A percentile compares a stretch with the other conserved stretches of the same genome.
phyloP scores from a whole-genome alignment of 2,888 invertebrate genomes.

The Drosophila niveifrons region DNA sequence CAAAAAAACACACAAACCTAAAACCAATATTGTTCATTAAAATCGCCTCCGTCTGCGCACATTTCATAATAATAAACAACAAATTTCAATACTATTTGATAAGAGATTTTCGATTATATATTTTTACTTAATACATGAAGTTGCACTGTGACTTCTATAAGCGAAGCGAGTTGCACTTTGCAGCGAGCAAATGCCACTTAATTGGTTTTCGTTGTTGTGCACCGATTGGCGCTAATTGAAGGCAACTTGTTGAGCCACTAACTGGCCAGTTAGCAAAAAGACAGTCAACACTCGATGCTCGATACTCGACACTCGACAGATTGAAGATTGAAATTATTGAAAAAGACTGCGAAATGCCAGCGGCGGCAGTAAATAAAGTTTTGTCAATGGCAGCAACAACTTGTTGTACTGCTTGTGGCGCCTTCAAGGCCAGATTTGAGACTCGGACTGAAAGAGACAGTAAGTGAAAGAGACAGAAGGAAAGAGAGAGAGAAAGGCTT shows the following conservation, averaged over 20 bases:
- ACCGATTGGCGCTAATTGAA: conserved; percentile 79
- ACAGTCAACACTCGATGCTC: conserved; percentile 14
- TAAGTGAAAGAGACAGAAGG: background rate
- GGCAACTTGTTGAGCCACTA: conserved; percentile 67
- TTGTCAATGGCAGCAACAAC: conserved; percentile 52
- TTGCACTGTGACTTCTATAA: conserved; percentile 10
- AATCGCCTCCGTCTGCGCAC: conserved; percentile 10
- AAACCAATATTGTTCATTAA: conserved; percentile 9
- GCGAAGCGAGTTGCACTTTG: conserved; percentile 2
- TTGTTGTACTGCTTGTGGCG: conserved; percentile 29
- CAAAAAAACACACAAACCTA: conserved; percentile 27
- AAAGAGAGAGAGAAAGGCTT: conserved; percentile 2
- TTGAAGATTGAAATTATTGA: conserved; percentile 34
- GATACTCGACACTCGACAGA: conserved; percentile 8
- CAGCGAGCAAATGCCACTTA: conserved; percentile 62
- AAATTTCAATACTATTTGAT: conserved; percentile 69
- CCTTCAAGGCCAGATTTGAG: conserved; percentile 39
- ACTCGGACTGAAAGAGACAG: conserved; percentile 20
- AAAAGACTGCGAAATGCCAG: conserved; percentile 38
- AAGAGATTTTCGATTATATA: conserved; percentile 35
- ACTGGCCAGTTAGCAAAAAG: conserved; percentile 37
- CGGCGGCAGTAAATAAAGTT: conserved; percentile 40
- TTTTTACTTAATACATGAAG: conserved; percentile 16
- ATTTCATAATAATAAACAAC: conserved; percentile 55
- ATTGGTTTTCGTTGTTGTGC: conserved; percentile 77